phyloP scores from a whole-genome alignment of 2,888 invertebrate genomes.

The Frankliniella fusca region DNA sequence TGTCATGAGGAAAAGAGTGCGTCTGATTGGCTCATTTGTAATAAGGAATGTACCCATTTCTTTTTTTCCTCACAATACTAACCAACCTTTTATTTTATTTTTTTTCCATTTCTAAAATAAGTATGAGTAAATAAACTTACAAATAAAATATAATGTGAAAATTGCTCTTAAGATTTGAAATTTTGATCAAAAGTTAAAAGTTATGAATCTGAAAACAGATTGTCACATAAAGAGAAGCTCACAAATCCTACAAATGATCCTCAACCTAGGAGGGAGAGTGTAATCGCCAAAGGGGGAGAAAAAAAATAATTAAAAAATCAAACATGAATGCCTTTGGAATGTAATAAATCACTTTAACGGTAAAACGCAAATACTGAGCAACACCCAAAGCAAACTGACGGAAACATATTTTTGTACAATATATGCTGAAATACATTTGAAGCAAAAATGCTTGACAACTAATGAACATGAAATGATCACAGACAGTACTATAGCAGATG shows the following conservation, averaged over 20 bases:
- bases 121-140: neutral
- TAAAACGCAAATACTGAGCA: neutral
- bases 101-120: too few relatives aligned
- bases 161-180: neutral
- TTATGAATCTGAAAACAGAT: neutral
- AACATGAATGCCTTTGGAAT: neutral
- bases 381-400: conserved; percentile 4
- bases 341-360: neutral
- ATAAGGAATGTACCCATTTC: too few relatives aligned
- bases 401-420: neutral
- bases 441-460: neutral
- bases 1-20: too few relatives aligned
- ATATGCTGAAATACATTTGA: neutral
- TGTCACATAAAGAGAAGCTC: neutral
- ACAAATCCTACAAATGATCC: neutral
- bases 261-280: conserved; percentile 11
- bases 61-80: too few relatives aligned
- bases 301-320: neutral
- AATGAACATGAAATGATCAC: neutral
- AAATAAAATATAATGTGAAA: neutral
- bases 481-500: conserved; percentile 1
- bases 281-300: neutral
- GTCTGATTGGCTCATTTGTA: too few relatives aligned
- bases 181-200: neutral
- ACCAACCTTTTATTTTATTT: too few relatives aligned